These are phyloP conservation scores for Halocaridina rubra DNA, from an alignment of 2,888 invertebrate genomes.

Conservation along the genomic window DNA sequence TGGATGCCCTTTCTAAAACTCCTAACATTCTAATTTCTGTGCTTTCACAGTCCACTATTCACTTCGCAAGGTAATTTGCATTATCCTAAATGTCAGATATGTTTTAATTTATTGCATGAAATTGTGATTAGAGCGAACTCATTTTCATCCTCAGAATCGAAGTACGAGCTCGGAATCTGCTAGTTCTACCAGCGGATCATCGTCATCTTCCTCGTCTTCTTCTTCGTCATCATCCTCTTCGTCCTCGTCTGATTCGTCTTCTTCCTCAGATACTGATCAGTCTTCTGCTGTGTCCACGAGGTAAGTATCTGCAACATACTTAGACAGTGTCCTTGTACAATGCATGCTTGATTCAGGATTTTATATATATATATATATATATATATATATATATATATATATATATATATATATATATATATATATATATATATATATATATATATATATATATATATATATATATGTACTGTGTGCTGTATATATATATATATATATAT, in stretches of 20 bases:
- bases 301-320: too few species aligned
- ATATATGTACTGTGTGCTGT: neutral
- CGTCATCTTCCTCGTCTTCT: slow-evolving; percentile 58
- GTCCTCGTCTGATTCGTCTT: slow-evolving; percentile 61
- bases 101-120: too few species aligned
- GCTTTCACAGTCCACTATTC: too few species aligned
- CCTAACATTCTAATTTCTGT: too few species aligned
- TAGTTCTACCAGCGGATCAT: slow-evolving; percentile 61
- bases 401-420: slow-evolving; percentile 2
- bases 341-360: neutral
- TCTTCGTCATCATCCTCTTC: slow-evolving; percentile 61
- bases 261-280: slow-evolving; percentile 63
- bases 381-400: neutral
- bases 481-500: too few species aligned
- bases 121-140: too few species aligned
- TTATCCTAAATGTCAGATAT: too few species aligned
- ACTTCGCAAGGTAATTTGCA: too few species aligned
- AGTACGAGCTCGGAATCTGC: slow-evolving; percentile 60
- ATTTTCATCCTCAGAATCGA: too few species aligned
- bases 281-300: slow-evolving; percentile 63
- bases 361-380: neutral
- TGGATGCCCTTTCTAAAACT: too few species aligned
- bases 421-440: slow-evolving; percentile 8
- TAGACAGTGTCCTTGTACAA: too few species aligned
- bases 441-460: slow-evolving; percentile 2